Conservation (phyloP, 1,140 invertebrate species). For the Archivesica marissinica region DNA sequence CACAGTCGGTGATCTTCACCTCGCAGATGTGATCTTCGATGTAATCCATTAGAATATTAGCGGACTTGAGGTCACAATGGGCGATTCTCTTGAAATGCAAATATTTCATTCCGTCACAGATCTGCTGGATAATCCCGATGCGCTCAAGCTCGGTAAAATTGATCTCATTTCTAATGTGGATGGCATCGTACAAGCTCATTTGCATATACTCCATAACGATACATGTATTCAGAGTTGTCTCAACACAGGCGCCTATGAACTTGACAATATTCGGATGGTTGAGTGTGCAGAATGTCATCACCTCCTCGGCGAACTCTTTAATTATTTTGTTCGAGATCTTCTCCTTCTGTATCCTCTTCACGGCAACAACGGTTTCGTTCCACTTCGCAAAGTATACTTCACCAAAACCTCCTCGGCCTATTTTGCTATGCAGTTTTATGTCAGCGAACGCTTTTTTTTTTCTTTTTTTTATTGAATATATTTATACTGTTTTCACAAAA, state of each 20-base stretch:
- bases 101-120: slow-evolving; percentile 10
- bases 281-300: slow-evolving; percentile 52
- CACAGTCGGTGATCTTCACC: slow-evolving; percentile 70
- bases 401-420: slow-evolving; percentile 62
- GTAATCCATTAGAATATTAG: slow-evolving; percentile 23
- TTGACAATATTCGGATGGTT: slow-evolving; percentile 68
- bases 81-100: slow-evolving; percentile 18
- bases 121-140: slow-evolving; percentile 6
- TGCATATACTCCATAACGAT: slow-evolving; percentile 73
- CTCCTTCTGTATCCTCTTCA: slow-evolving; percentile 64
- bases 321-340: slow-evolving; percentile 55
- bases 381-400: slow-evolving; percentile 63
- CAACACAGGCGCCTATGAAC: slow-evolving; percentile 65
- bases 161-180: slow-evolving; percentile 54
- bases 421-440: slow-evolving; percentile 46
- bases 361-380: slow-evolving; percentile 63
- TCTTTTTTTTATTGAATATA: too few species aligned
- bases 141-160: slow-evolving; percentile 6
- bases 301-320: slow-evolving; percentile 61
- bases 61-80: slow-evolving; percentile 34
- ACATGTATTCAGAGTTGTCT: slow-evolving; percentile 62
- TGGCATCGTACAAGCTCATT: slow-evolving; percentile 64
- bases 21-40: neutral
- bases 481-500: too few species aligned
- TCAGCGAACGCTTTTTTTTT: slow-evolving; percentile 59